Conservation (phyloP, 2,113 vertebrate genomes). For the Pseudopodoces humilis region DNA sequence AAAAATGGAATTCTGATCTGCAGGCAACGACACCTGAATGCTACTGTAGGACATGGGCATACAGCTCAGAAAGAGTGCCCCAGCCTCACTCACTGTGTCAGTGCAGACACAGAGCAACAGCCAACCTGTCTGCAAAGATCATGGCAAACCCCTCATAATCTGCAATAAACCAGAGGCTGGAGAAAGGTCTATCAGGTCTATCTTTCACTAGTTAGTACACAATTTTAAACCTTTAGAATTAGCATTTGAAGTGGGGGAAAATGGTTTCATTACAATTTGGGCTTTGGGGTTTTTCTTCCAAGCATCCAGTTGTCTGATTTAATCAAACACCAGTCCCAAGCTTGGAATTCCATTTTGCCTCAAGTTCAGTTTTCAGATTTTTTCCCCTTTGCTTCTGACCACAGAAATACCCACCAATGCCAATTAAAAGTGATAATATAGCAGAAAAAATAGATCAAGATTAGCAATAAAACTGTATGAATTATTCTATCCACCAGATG, state of each 20-base stretch:
- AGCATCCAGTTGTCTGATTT: background rate
- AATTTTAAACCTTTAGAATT: background rate
- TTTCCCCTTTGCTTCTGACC: background rate
- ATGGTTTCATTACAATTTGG: background rate
- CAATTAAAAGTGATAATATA: background rate
- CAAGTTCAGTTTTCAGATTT: background rate
- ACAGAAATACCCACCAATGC: background rate
- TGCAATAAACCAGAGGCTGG: background rate
- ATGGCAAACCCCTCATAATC: background rate
- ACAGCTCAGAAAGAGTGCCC: fast-evolving
- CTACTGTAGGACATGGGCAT: fast-evolving
- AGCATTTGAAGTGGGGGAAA: background rate
- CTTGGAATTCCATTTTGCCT: background rate
- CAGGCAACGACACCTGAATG: background rate
- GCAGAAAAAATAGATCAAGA: background rate
- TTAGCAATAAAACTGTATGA: background rate
- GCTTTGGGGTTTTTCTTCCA: background rate
- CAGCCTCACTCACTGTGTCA: fast-evolving
- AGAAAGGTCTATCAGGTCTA: background rate
- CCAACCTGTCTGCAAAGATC: background rate
- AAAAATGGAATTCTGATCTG: background rate
- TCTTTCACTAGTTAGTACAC: background rate
- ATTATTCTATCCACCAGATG: slow-evolving; percentile 59
- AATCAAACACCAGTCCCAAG: background rate
- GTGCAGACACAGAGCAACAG: fast-evolving